A percentile compares a stretch with the other conserved stretches of the same genome.
Evolutionary conservation across 2,888 invertebrate species (phyloP).

Genomic region (Drosophila gaucha): DNA sequence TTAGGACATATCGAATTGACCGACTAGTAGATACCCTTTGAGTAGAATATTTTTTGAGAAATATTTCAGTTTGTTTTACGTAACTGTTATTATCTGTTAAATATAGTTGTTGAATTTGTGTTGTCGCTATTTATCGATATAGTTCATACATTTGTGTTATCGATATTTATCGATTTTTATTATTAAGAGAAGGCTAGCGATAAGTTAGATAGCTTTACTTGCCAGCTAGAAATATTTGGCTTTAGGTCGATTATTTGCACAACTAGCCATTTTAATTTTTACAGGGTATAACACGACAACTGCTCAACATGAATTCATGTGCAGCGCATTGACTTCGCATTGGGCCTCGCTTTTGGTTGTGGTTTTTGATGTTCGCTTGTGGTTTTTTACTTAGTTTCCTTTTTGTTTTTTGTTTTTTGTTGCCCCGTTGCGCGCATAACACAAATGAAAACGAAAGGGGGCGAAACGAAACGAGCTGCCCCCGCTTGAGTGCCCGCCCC

Average conservation of each 20-base stretch:
- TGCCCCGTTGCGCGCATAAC: slow-evolving; percentile 8
- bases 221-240: no score
- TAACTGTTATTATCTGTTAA: no score
- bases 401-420: slow-evolving; percentile 20
- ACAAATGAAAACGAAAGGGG: slow-evolving; percentile 76
- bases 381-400: slow-evolving; percentile 40
- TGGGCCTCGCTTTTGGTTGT: slow-evolving; percentile 64
- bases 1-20: not conserved
- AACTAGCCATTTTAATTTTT: not conserved
- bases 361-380: slow-evolving; percentile 30
- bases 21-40: not conserved
- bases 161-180: no score
- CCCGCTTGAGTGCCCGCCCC: not conserved
- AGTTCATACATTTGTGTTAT: no score
- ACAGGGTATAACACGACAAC: slow-evolving; percentile 37
- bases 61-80: no score
- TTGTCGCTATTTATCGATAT: no score
- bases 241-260: not conserved
- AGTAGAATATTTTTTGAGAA: no score
- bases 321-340: slow-evolving; percentile 70
- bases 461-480: slow-evolving; percentile 30
- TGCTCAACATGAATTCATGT: slow-evolving; percentile 70
- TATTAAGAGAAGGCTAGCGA: no score
- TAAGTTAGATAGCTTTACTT: no score
- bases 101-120: no score